Base-by-base conservation (phyloP, 1,140 invertebrate species). In the Aphidius gifuensis region DNA sequence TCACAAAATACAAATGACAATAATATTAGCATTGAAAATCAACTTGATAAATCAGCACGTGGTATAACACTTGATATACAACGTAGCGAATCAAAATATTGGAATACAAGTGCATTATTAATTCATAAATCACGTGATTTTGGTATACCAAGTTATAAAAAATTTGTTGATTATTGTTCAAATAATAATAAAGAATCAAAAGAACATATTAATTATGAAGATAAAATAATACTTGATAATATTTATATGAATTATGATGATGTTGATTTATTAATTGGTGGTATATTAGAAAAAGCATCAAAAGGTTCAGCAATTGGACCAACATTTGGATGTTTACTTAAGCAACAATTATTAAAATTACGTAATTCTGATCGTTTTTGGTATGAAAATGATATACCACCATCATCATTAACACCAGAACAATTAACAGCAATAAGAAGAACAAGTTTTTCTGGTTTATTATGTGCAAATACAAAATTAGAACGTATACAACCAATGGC, bases 301-400 rank as follows among this genome's bases (percentile, higher is more conserved):
- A 85, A 86, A 5, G 93, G 93, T 8, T 87, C 91, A 0, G 83
- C 93, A 0, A 87, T 97, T 5, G 94, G 94, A 1, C 88, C 91
- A 9, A 96, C 94, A 1, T 88, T 96, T 50, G 87, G 87, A n/a
- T 96, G 94, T 72, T 81, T 97, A 2, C 70, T 96, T 0, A 88
- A 87, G 9, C 74, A 88, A 38, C 94, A 97, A 72, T 93, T 96
- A 68, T 84, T 86, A 40, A 86, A 89, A 55, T 76, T 93, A 1
- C 87, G 92, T 64, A 86, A 89, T 68, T 90, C 91, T 44, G 93
- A 96, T 81, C 85, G 95, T 60, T 97, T 95, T 71, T 98, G 94
- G 93, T 97, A 96, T 69, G 94, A 97, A 78, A 97, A 97, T 72
- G 94, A 97, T 73, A 85, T 96, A 40, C 92, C 93, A 0, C 94